Evolutionary conservation across 2,888 invertebrate species (phyloP).

Genomic region (Rhopalosiphum nymphaeae): DNA sequence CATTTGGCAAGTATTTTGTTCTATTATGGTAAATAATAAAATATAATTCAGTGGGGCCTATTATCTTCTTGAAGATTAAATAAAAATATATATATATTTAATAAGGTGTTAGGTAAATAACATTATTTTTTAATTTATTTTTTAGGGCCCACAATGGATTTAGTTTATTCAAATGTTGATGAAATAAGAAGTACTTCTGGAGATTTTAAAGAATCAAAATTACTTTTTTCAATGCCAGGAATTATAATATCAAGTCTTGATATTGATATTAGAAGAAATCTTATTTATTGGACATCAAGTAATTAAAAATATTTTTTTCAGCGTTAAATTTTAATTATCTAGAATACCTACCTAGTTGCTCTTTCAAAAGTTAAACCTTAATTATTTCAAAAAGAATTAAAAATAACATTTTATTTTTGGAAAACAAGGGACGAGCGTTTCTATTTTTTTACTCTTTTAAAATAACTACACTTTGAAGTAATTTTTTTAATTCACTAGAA

Average conservation of each 20-base stretch:
- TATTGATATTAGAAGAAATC: conserved; percentile 71
- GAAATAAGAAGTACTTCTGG: conserved; percentile 69
- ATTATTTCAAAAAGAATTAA: not conserved
- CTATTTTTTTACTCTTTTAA: not conserved
- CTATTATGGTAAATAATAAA: not conserved
- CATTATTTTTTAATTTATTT: not conserved
- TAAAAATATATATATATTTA: not conserved
- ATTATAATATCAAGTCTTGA: conserved; percentile 74
- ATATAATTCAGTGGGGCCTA: no score
- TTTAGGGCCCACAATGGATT: conserved; percentile 70
- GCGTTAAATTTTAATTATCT: not conserved
- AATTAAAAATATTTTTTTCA: conserved; percentile 11
- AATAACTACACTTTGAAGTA: not conserved
- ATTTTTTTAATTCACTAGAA: not conserved
- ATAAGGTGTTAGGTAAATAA: not conserved
- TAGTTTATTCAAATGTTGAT: conserved; percentile 69
- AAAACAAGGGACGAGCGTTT: not conserved
- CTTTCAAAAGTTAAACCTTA: no score
- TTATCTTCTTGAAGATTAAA: no score
- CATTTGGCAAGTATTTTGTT: conserved; percentile 70
- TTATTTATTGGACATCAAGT: conserved; percentile 73
- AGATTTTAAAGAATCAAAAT: conserved; percentile 68
- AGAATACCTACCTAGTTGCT: not conserved
- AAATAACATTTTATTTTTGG: not conserved
- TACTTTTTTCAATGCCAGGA: conserved; percentile 68